phyloP scores from a whole-genome alignment of 2,113 vertebrate genomes.

The Psittacara wagleri region DNA sequence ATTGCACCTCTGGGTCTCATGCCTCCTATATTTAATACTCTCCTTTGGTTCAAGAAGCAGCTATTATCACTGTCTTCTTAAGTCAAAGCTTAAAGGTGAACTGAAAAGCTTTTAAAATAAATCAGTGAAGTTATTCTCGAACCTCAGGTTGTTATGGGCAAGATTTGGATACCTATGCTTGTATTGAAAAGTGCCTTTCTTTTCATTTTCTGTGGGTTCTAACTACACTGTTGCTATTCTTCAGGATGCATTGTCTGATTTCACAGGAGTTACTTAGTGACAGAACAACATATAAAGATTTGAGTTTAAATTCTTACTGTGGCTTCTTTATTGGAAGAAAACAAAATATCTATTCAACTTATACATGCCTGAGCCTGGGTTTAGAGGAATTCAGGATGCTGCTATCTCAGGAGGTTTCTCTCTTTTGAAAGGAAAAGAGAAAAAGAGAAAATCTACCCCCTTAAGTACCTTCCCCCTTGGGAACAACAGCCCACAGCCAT shows the following conservation, averaged over 20 bases:
- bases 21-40: constrained; percentile 50
- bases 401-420: neutral
- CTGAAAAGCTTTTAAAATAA: constrained; percentile 65
- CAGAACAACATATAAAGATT: neutral
- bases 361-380: neutral
- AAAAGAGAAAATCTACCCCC: neutral
- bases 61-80: constrained; percentile 47
- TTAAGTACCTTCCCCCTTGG: neutral
- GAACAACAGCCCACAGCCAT: neutral
- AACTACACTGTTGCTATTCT: neutral
- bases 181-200: neutral
- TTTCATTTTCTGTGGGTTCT: neutral
- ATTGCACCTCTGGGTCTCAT: constrained; percentile 50
- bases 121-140: constrained; percentile 42
- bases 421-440: neutral
- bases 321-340: neutral
- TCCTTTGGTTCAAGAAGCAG: constrained; percentile 41
- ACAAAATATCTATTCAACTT: neutral
- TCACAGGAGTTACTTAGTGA: neutral
- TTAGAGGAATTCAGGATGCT: neutral
- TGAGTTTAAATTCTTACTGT: neutral
- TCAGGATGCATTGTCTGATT: neutral
- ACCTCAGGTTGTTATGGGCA: constrained; percentile 1
- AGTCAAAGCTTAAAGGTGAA: constrained; percentile 69
- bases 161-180: constrained; percentile 22